These are phyloP conservation scores for Triops cancriformis DNA, from an alignment of 1,140 invertebrate genomes.

Conservation along the genomic window DNA sequence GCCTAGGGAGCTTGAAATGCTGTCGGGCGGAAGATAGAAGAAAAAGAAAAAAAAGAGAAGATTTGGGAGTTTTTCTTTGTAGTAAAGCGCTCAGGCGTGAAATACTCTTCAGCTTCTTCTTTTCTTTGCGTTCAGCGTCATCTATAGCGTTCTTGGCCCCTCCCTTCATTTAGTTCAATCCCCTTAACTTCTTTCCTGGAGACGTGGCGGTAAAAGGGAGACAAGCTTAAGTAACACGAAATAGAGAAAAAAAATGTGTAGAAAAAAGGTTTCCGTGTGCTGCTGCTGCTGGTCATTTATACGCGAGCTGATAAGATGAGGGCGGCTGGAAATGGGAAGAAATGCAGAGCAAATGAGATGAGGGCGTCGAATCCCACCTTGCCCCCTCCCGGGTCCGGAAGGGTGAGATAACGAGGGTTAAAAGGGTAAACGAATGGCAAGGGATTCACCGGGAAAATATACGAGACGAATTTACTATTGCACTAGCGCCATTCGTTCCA, in stretches of 20 bases:
- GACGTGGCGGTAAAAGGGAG: not conserved
- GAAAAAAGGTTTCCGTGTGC: not conserved
- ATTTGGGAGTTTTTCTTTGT: not conserved
- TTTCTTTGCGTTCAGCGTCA: not conserved
- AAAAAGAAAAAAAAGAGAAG: not conserved
- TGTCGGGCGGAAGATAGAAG: too few species aligned
- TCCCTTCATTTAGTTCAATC: not conserved
- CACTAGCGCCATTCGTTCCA: not conserved
- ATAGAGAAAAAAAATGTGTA: not conserved
- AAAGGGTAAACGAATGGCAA: not conserved
- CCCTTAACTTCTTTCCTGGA: not conserved
- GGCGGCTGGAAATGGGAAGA: not conserved
- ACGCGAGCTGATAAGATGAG: not conserved
- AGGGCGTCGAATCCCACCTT: not conserved
- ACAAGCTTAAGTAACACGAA: not conserved
- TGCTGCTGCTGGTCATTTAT: slow-evolving; percentile 7
- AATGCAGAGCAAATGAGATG: not conserved
- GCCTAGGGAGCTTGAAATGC: too few species aligned
- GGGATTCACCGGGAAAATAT: not conserved
- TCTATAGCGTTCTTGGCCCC: too few species aligned
- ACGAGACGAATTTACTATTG: not conserved
- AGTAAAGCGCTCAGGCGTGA: slow-evolving; percentile 2
- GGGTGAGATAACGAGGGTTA: not conserved
- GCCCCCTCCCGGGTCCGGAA: not conserved
- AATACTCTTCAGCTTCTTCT: not conserved